Evolutionary conservation across 2,113 vertebrate genomes (phyloP), one percentile per base, ranked within the genome.

Genomic region (Polypterus bichir): DNA sequence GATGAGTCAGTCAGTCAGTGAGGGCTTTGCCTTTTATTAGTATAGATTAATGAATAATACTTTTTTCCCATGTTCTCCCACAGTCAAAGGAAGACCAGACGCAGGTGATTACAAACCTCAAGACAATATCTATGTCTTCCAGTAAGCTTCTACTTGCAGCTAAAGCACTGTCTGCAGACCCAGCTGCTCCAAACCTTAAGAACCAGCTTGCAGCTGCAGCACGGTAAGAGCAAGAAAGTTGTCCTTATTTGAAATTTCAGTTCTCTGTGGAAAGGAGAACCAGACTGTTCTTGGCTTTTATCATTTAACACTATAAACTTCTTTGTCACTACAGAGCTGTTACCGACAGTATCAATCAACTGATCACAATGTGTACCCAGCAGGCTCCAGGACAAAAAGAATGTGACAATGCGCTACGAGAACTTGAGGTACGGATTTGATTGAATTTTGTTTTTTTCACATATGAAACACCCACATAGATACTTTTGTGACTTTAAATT

Each of bases 331-430:
- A 4, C 79, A 98, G 93, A 57, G 91, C 94, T 0, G 92, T 98
- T 59, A 98, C 94, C 0, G 92, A 97, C 74, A 98, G 94, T 63
- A 98, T 98, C 81, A 98, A 98, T 76, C 94, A 97, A 82, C 90
- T 98, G 69, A 98, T 98, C 85, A 97, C 91, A 64, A 94, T 94
- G 92, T 98, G 96, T 66, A 98, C 94, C 10, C 90, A 94, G 86
- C 94, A 98, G 77, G 94, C 92, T 0, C 94, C 94, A 0, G 94
- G 94, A 61, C 96, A 98, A 77, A 98, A 97, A 64, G 94, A 98
- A 69, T 98, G 96, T 27, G 94, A 94, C 75, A 98, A 98, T 4
- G 94, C 94, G 54, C 83, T 98, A 51, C 78, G 93, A 59, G 94
- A 98, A 63, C 77, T 98, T 48, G 92, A 97, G 92, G 94, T 98